These are phyloP conservation scores for Lepus europaeus DNA, from an alignment of 2,113 vertebrate genomes.

Conservation along the genomic window DNA sequence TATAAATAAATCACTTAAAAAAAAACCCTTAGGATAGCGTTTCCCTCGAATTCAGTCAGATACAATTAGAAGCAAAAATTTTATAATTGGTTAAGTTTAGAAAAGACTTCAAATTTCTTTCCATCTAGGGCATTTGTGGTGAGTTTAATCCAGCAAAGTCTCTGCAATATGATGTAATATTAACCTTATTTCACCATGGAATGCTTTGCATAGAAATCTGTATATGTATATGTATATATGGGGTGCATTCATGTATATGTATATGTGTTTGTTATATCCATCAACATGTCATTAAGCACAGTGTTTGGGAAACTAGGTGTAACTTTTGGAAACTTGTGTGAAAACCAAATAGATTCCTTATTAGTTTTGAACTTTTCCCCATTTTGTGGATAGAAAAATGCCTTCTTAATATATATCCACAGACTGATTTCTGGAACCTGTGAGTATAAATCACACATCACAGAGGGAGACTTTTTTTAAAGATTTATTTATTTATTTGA, in stretches of 20 bases:
- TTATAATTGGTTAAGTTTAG: constrained; percentile 15
- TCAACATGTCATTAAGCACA: neutral
- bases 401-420: neutral
- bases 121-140: neutral
- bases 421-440: neutral
- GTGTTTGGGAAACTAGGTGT: neutral
- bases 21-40: neutral
- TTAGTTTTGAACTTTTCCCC: neutral
- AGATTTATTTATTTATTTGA: too few species aligned
- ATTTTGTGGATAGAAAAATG: neutral
- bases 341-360: neutral
- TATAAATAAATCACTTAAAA: too few species aligned
- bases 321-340: neutral
- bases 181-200: neutral
- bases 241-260: neutral
- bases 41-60: neutral
- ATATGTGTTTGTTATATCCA: neutral
- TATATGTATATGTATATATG: neutral
- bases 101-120: neutral
- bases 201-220: neutral
- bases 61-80: constrained; percentile 27
- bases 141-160: neutral
- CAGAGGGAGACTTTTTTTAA: neutral
- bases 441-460: neutral
- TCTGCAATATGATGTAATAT: neutral